Evolutionary conservation across 2,797 vertebrate species (phyloP).

Genomic region (Poecilia wingei): DNA sequence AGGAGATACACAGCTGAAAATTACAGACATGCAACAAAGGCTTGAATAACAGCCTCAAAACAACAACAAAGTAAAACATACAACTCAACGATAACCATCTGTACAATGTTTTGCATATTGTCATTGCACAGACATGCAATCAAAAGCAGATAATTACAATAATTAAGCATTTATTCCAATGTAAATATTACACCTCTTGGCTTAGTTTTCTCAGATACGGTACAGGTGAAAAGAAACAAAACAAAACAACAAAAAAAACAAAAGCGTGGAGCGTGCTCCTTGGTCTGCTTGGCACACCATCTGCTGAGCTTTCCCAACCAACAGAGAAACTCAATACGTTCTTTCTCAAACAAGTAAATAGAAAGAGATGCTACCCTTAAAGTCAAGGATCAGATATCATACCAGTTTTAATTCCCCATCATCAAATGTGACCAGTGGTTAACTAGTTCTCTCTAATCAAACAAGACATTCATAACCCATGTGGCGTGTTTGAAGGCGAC

Average conservation of each 20-base stretch:
- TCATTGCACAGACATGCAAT: conserved; percentile 75
- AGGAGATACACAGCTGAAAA: conserved; percentile 59
- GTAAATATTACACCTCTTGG: conserved; percentile 73
- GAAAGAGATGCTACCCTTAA: conserved; percentile 25
- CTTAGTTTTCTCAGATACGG: conserved; percentile 47
- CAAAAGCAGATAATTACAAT: conserved; percentile 72
- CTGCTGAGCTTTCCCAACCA: conserved; percentile 35
- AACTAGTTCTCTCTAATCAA: conserved; percentile 28
- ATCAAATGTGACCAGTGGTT: conserved; percentile 29
- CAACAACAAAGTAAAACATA: conserved; percentile 37
- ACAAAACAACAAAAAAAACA: conserved; percentile 44
- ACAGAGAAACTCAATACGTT: conserved; percentile 24
- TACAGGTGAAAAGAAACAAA: conserved; percentile 49
- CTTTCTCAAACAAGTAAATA: conserved; percentile 6
- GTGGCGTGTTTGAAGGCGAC: conserved; percentile 21
- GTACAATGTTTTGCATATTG: conserved; percentile 67
- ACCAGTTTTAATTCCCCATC: conserved; percentile 31
- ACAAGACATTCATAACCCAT: conserved; percentile 27
- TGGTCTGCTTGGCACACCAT: conserved; percentile 41
- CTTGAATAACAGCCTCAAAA: conserved; percentile 44
- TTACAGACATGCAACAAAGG: conserved; percentile 70
- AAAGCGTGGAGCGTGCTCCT: conserved; percentile 32
- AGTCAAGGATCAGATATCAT: conserved; percentile 13
- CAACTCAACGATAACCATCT: conserved; percentile 58
- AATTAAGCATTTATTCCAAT: conserved; percentile 66